Conservation (phyloP, 2,797 vertebrate genomes). For the Hapalemur alaotrensis region DNA sequence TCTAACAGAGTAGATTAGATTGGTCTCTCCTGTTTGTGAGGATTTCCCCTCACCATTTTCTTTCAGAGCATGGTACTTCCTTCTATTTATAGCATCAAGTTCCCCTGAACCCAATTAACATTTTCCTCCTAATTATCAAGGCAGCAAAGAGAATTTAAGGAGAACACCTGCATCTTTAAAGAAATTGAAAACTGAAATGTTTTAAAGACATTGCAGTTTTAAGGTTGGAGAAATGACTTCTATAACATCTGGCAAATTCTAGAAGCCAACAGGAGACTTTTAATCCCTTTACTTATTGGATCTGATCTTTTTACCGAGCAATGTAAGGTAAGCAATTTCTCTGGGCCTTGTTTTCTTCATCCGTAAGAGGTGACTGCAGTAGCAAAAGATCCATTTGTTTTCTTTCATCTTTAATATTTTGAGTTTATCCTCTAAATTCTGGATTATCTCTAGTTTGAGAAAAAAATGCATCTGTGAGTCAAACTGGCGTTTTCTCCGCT, state of each 20-base stretch:
- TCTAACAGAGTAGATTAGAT: not conserved
- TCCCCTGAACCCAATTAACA: not conserved
- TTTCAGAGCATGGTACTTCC: not conserved
- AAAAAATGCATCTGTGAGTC: not conserved
- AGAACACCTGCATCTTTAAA: not conserved
- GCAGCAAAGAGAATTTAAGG: not conserved
- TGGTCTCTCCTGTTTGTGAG: not conserved
- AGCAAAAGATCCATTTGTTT: not conserved
- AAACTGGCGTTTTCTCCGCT: not conserved
- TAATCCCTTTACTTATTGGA: not conserved
- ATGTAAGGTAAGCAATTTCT: not conserved
- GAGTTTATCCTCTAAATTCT: not conserved
- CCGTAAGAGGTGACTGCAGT: not conserved
- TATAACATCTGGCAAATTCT: not conserved
- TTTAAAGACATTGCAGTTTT: not conserved
- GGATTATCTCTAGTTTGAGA: not conserved
- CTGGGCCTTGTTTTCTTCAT: not conserved
- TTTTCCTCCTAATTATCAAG: not conserved
- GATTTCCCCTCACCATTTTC: not conserved
- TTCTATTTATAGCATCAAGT: not conserved
- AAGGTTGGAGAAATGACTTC: not conserved
- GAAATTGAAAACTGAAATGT: not conserved
- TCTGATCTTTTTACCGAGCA: not conserved
- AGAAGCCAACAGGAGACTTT: not conserved
- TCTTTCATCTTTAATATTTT: not conserved